phyloP scores from a whole-genome alignment of 1,140 invertebrate species.

The Tenebrio molitor region DNA sequence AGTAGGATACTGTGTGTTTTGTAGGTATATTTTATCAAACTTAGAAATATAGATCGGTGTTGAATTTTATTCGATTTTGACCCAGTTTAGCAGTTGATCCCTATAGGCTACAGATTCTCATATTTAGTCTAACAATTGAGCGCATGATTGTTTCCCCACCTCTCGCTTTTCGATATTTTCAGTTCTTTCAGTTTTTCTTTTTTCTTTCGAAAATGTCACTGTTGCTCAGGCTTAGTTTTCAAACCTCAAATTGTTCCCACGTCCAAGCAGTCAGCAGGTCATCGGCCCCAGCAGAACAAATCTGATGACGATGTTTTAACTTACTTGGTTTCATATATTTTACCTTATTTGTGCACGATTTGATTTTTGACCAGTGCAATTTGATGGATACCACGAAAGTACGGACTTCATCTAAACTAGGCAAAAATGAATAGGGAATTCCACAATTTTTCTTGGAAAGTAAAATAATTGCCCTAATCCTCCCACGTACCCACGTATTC shows the following conservation, averaged over 20 bases:
- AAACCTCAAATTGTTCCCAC: not conserved
- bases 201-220: not conserved
- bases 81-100: constrained; percentile 38
- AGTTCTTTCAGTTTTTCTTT: not conserved
- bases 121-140: constrained; percentile 1
- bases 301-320: too few species aligned
- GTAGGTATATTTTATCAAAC: constrained; percentile 8
- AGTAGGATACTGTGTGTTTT: constrained; percentile 21
- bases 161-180: not conserved
- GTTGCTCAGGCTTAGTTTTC: not conserved
- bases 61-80: constrained; percentile 29
- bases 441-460: too few species aligned
- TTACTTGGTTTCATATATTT: not conserved
- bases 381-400: too few species aligned
- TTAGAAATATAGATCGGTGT: constrained; percentile 25
- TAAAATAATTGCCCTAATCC: too few species aligned
- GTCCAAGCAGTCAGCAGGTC: too few species aligned
- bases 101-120: constrained; percentile 15
- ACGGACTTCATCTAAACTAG: too few species aligned
- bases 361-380: not conserved
- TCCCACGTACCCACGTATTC: too few species aligned
- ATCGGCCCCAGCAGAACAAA: too few species aligned
- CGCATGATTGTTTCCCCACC: constrained; percentile 8
- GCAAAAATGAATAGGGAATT: too few species aligned
- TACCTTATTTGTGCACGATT: not conserved